Base-by-base conservation (phyloP, 2,888 invertebrate species). In the Alcis repandata region DNA sequence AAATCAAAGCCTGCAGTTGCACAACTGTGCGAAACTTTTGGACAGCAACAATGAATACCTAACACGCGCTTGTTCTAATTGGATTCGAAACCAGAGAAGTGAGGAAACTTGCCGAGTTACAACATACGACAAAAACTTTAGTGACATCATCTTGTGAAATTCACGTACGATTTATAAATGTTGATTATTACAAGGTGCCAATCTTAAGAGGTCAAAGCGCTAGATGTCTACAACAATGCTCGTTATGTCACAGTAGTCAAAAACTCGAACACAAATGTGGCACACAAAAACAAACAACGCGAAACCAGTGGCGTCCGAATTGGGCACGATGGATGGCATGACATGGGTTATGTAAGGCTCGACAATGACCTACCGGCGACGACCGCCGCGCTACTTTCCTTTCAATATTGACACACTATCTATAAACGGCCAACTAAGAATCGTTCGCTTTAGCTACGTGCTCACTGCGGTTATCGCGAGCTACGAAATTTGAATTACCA, bases 351-450 rank as follows among this genome's bases (percentile, higher is more conserved):
- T 87, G 91, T 88, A 91, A 92, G 82, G 72, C 74, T 79, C 90
- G 93, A 91, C 92, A 92, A 91, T 93, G 93, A 92, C 93, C 93
- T 85, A 92, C 88, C 87, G 83, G 73, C 79, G 80, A 75, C 79
- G 80, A 83, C 76, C 83, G 78, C 77, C 85, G 92, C 82, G 87
- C 90, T 85, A 92, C 92, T 92, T 92, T 91, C 91, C 87, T 91
- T 91, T 92, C 89, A 88, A 88, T 91, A 91, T 91, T 91, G 91
- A 91, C 92, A 91, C 89, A 91, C 89, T 85, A 87, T 88, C 87
- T 86, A 83, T 84, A 86, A 82, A 82, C 83, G 83, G 82, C 79
- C 82, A 83, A 80, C 80, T 57, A 83, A 67, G 48, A 32, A 85
- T 83, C 83, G 80, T 78, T 73, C 69, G 78, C 77, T 75, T 78